Evolutionary conservation across 2,797 vertebrate genomes (phyloP).

Genomic region (Cynopterus sphinx): DNA sequence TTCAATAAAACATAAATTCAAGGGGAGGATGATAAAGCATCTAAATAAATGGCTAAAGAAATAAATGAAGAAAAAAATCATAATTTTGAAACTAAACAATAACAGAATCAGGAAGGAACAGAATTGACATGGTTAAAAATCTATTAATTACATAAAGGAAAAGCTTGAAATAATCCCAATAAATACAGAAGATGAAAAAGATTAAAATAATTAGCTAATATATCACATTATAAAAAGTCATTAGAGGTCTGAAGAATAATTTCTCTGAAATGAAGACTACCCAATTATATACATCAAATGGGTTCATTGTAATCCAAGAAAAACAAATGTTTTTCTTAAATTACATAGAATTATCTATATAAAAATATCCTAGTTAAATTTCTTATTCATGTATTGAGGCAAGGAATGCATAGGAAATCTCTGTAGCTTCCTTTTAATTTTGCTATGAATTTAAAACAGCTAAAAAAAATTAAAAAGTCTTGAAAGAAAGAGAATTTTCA

Average conservation of each 20-base stretch:
- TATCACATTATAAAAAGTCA: not conserved
- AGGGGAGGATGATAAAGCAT: not conserved
- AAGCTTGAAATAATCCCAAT: not conserved
- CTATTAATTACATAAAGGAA: not conserved
- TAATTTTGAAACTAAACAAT: constrained; percentile 1
- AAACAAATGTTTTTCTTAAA: not conserved
- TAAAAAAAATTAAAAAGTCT: not conserved
- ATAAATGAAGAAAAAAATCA: not conserved
- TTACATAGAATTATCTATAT: not conserved
- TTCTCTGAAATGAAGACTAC: not conserved
- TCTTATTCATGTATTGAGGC: not conserved
- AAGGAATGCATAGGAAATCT: not conserved
- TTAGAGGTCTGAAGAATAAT: not conserved
- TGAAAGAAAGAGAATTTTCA: not conserved
- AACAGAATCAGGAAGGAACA: not conserved
- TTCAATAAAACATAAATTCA: not conserved
- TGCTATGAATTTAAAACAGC: not conserved
- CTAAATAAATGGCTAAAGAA: not conserved
- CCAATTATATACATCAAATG: not conserved
- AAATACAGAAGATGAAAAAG: not conserved
- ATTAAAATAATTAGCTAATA: not conserved
- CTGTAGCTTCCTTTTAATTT: not conserved
- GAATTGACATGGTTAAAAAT: not conserved
- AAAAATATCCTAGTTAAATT: not conserved
- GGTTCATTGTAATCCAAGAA: not conserved